Percentiles rank a stretch among this genome's conserved stretches.
Evolutionary conservation across 2,113 vertebrate species (phyloP).

Genomic region (Sinocyclocheilus rhinocerous): DNA sequence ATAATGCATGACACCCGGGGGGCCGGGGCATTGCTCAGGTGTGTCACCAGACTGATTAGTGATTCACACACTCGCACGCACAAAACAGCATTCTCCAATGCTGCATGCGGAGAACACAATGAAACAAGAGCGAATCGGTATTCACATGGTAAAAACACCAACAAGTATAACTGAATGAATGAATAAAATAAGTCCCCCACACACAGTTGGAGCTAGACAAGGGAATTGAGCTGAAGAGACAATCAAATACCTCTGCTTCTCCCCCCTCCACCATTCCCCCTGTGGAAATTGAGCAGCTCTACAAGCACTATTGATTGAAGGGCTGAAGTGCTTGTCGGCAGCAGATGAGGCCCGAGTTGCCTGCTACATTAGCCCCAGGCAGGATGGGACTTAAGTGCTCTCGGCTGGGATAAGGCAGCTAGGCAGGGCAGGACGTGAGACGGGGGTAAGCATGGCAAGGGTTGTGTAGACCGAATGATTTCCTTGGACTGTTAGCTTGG

Average conservation of each 20-base stretch:
- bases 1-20: constrained; percentile 82
- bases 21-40: constrained; percentile 81
- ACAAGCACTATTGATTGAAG: constrained; percentile 79
- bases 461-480: not conserved
- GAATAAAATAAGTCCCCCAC: constrained; percentile 46
- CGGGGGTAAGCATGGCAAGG: not conserved
- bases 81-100: constrained; percentile 33
- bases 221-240: constrained; percentile 76
- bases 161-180: constrained; percentile 31
- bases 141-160: constrained; percentile 27
- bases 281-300: constrained; percentile 78
- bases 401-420: constrained; percentile 43
- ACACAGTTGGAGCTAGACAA: constrained; percentile 66
- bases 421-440: constrained; percentile 56
- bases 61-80: constrained; percentile 66
- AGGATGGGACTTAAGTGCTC: constrained; percentile 55
- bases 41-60: constrained; percentile 81
- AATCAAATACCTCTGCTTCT: constrained; percentile 77
- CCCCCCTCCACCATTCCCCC: constrained; percentile 50
- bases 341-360: constrained; percentile 75
- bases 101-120: constrained; percentile 15
- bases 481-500: not conserved
- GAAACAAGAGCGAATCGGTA: constrained; percentile 21
- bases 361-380: constrained; percentile 58
- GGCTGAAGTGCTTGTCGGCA: constrained; percentile 69